phyloP scores from a whole-genome alignment of 2,113 vertebrate genomes.

The Ailurus styani region DNA sequence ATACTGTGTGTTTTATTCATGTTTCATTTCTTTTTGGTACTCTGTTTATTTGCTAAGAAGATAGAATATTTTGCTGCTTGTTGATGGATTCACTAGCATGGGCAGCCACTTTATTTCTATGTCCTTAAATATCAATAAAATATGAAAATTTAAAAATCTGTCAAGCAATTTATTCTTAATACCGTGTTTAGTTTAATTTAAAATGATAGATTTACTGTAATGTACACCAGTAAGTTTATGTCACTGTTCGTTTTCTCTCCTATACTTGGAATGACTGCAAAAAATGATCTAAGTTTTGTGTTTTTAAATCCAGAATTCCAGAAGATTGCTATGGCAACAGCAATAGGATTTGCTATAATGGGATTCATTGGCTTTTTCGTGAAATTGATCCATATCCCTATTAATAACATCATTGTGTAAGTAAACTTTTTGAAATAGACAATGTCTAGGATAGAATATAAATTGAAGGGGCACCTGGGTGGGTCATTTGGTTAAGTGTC shows the following conservation, averaged over 20 bases:
- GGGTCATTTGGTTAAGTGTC: not conserved
- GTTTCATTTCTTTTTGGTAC: not conserved
- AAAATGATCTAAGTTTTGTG: conserved; percentile 22
- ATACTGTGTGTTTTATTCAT: not conserved
- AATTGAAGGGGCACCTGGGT: not conserved
- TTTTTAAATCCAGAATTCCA: conserved; percentile 91
- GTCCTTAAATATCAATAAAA: not conserved
- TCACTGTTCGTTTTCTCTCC: not conserved
- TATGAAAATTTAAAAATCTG: not conserved
- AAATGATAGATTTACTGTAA: not conserved
- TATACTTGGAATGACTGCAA: not conserved
- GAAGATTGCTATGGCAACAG: conserved; percentile 99
- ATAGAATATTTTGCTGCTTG: not conserved
- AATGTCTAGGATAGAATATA: not conserved
- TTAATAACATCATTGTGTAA: conserved; percentile 99
- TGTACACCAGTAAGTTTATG: not conserved
- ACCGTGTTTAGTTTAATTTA: not conserved
- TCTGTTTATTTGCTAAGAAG: conserved; percentile 16
- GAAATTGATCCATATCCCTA: conserved; percentile 98
- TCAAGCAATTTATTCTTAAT: not conserved
- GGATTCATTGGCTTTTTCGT: conserved; percentile 99
- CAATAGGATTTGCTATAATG: conserved; percentile 99
- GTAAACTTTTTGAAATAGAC: conserved; percentile 73
- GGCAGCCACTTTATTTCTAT: not conserved
- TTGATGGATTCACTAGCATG: not conserved